These are phyloP conservation scores for Bombus terrestris DNA, from an alignment of 1,140 invertebrate genomes.

Conservation along the genomic window DNA sequence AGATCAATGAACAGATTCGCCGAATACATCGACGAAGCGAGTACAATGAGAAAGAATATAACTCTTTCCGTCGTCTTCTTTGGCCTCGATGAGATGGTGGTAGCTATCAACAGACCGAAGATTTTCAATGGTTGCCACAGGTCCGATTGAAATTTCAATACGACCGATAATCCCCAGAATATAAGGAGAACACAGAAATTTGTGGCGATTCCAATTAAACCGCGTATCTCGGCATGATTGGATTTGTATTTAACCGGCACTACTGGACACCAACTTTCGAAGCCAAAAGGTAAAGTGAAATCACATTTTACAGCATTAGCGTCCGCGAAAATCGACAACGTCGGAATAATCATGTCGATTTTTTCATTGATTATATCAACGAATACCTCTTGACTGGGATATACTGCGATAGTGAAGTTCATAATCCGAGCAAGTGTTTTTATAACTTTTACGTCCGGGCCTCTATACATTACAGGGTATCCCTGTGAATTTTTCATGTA, in stretches of 20 bases:
- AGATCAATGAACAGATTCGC: constrained; percentile 2
- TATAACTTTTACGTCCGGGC: background rate
- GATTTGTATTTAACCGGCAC: background rate
- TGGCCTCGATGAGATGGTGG: background rate
- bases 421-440: background rate
- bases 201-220: background rate
- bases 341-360: background rate
- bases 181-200: background rate
- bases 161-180: background rate
- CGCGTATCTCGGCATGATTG: accelerated
- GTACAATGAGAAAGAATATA: background rate
- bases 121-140: constrained; percentile 28
- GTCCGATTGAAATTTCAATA: background rate
- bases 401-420: constrained; percentile 17
- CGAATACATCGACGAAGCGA: background rate
- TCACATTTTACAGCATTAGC: accelerated
- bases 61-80: background rate
- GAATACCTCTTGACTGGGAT: accelerated
- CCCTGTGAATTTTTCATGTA: background rate
- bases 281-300: background rate
- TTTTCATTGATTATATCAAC: accelerated
- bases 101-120: background rate
- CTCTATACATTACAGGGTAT: background rate
- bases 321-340: background rate
- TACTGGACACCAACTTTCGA: constrained; percentile 30